Base-by-base conservation (phyloP, 2,888 invertebrate genomes). In the Dorcus hopei region DNA sequence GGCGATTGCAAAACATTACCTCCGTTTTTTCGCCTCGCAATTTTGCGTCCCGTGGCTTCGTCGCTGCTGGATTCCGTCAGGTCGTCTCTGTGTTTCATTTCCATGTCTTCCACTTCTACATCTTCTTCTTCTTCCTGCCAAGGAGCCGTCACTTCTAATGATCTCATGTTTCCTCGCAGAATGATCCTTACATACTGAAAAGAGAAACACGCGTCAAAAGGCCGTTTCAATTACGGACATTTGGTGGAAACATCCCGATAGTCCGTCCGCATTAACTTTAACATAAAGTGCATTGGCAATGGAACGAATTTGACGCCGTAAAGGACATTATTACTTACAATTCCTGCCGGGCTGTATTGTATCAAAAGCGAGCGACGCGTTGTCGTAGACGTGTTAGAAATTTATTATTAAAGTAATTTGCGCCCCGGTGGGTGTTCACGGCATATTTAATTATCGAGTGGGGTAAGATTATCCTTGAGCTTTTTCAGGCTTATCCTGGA, bases 41-140 rank as follows among this genome's bases (percentile, higher is more conserved):
- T 65, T 63, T 78, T 78, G 65, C 74, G 72, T 38, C 74, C 75
- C 26, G 74, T 75, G 38, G 77, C 75, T 66, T 79, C 79, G 63
- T 79, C 79, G 57, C 77, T 79, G 60, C 70, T 71, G 16, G 77
- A 77, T 63, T 77, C 79, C 39, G 76, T 75, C 54, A 72, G 65
- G 61, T 76, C 76, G 61, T 74, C 72, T 59, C 73, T 69, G 66
- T 76, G 74, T 64, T 77, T 77, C 42, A 77, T 66, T 65, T 78
- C 77, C 72, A 76, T 74, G 58, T 78, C 79, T 58, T 79, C 79
- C n/a, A 79, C 78, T 65, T 79, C 79, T 9, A 79, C 77, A 67
- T 79, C 79, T 67, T 78, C 78, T 59, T 77, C 76, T 64, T 79
- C 79, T 66, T 79, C 78, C 76, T 75, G 75, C 79, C 79, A 79